A percentile compares a stretch with the other conserved stretches of the same genome.
Conservation (phyloP, 2,797 vertebrate species). For the Sylvilagus floridanus region DNA sequence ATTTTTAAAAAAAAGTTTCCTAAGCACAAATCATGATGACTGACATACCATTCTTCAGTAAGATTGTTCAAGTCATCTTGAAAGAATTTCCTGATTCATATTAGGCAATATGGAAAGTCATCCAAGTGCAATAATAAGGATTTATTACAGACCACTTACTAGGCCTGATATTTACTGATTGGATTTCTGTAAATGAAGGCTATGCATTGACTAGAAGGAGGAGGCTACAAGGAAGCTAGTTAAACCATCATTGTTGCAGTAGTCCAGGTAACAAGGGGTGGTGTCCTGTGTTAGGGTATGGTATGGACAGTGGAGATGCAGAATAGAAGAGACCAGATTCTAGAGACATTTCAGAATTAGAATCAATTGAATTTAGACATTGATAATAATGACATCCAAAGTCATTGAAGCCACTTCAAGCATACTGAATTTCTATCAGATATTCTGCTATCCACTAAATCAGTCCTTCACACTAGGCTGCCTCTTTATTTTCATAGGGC, state of each 20-base stretch:
- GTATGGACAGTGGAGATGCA: not conserved
- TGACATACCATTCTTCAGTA: constrained; percentile 69
- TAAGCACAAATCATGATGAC: constrained; percentile 78
- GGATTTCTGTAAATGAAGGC: not conserved
- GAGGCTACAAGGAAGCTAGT: not conserved
- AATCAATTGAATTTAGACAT: not conserved
- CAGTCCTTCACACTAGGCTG: not conserved
- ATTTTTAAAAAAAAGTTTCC: constrained; percentile 30
- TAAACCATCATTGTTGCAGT: not conserved
- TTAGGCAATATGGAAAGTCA: constrained; percentile 68
- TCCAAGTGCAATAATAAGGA: constrained; percentile 72
- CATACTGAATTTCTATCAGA: not conserved
- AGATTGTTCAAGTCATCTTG: constrained; percentile 75
- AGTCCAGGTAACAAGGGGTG: not conserved
- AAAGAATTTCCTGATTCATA: constrained; percentile 77
- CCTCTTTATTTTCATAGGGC: not conserved
- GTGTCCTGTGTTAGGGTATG: not conserved
- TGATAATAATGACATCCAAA: not conserved
- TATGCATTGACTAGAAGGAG: not conserved
- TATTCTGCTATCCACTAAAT: not conserved
- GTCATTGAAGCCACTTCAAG: not conserved
- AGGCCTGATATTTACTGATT: not conserved
- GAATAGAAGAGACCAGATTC: not conserved
- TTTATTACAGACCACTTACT: not conserved
- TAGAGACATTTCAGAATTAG: not conserved